These are phyloP conservation scores for Bradypus variegatus DNA, from an alignment of 2,797 vertebrate genomes.

Conservation along the genomic window DNA sequence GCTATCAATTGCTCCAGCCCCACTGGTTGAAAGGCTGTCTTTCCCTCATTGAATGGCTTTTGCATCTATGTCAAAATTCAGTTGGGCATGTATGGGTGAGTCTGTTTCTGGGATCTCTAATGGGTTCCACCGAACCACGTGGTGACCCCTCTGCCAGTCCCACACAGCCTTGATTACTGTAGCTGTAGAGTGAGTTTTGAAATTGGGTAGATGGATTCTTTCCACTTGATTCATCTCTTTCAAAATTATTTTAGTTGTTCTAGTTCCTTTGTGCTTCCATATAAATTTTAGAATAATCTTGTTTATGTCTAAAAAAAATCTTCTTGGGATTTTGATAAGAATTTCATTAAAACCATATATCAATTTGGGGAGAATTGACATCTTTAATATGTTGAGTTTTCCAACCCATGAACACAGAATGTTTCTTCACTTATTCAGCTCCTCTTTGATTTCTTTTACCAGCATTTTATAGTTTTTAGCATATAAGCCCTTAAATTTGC, in stretches of 20 bases:
- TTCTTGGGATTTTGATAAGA: neutral
- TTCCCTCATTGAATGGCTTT: no score
- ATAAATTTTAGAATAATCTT: neutral
- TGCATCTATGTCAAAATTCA: no score
- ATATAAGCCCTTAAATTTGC: neutral
- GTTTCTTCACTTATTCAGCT: neutral
- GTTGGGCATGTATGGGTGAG: no score
- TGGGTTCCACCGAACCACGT: no score
- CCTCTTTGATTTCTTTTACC: neutral
- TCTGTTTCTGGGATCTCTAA: no score
- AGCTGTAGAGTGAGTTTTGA: neutral
- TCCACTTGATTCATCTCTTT: neutral
- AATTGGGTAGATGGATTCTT: neutral
- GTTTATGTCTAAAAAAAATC: neutral
- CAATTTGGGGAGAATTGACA: neutral
- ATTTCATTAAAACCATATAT: neutral
- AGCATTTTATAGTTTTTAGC: neutral
- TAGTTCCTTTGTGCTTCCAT: neutral
- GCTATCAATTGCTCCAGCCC: neutral
- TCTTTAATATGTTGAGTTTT: neutral
- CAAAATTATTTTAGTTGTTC: neutral
- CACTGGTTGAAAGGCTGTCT: neutral
- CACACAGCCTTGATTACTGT: no score
- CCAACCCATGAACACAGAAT: neutral
- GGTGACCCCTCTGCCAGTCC: no score